Conservation (phyloP, 2,888 invertebrate genomes). For the Emmelina monodactyla region DNA sequence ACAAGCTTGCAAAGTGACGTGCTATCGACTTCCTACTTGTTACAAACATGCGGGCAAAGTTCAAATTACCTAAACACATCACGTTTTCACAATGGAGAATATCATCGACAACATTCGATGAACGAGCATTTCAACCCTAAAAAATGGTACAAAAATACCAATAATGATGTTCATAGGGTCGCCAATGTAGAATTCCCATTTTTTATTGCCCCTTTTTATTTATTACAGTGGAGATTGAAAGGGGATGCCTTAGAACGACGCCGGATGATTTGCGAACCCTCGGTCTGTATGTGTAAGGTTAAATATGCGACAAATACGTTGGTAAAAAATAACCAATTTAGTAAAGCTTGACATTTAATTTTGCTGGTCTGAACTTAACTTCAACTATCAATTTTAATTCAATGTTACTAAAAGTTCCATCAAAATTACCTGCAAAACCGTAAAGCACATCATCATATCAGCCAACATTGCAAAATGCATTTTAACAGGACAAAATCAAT, state of each 20-base stretch:
- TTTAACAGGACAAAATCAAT: conserved; percentile 42
- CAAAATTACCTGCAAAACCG: no score
- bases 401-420: no score
- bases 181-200: conserved; percentile 3
- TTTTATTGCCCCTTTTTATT: conserved; percentile 43
- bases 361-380: no score
- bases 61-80: background rate
- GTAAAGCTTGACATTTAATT: no score
- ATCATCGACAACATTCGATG: background rate
- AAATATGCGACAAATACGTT: no score
- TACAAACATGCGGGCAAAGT: background rate
- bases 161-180: background rate
- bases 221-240: conserved; percentile 62
- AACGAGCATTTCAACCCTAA: conserved; percentile 1
- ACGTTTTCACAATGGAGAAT: background rate
- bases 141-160: conserved; percentile 1
- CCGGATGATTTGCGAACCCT: conserved; percentile 29
- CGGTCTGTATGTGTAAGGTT: no score
- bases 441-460: no score
- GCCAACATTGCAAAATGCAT: background rate
- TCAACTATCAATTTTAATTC: no score
- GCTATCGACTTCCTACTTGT: no score
- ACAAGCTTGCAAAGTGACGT: no score
- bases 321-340: no score
- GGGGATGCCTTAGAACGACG: conserved; percentile 45